Conservation (phyloP, 2,797 vertebrate genomes). For the Masticophis lateralis region DNA sequence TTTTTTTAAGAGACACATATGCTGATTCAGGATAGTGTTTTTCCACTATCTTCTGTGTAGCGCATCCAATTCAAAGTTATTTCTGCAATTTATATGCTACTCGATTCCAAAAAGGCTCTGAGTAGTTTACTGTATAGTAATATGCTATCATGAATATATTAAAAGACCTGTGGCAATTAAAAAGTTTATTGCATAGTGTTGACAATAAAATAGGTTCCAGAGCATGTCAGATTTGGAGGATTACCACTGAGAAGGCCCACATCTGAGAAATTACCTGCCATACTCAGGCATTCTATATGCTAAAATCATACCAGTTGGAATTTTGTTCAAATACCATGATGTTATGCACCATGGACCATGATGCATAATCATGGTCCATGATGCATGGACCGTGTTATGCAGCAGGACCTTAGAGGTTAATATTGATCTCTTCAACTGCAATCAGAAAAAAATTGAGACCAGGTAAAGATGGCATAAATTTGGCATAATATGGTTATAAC, state of each 20-base stretch:
- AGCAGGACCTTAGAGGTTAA: neutral
- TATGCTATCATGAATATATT: neutral
- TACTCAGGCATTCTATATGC: neutral
- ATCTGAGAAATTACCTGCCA: neutral
- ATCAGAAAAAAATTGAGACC: neutral
- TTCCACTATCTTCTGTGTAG: neutral
- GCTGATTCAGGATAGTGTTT: neutral
- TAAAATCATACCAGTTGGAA: neutral
- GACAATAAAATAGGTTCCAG: neutral
- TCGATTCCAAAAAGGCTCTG: neutral
- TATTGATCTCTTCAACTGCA: neutral
- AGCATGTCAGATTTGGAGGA: neutral
- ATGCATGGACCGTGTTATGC: no score
- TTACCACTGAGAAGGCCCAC: neutral
- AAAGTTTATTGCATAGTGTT: neutral
- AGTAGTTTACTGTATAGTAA: neutral
- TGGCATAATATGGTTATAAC: neutral
- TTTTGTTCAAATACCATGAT: neutral
- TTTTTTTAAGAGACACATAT: neutral
- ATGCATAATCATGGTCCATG: no score
- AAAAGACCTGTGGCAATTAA: neutral
- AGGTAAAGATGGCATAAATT: neutral
- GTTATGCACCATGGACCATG: no score
- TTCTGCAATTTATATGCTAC: neutral
- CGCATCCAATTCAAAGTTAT: neutral